Conservation (phyloP, 2,113 vertebrate genomes). For the Paralichthys olivaceus region DNA sequence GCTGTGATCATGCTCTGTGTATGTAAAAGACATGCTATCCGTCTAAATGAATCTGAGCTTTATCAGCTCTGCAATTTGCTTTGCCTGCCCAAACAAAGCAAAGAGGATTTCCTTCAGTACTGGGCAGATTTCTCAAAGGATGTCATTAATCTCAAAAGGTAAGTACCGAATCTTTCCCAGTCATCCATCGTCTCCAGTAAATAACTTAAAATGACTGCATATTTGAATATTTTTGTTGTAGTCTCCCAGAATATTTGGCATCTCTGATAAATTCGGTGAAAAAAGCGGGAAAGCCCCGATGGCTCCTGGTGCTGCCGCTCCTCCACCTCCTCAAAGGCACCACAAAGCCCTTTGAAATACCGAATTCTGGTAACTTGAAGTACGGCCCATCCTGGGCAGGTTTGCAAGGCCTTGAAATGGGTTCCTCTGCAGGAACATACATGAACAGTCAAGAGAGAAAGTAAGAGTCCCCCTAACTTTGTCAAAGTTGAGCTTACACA, state of each 20-base stretch:
- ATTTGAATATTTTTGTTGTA: conserved; percentile 31
- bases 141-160: conserved; percentile 67
- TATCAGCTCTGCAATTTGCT: conserved; percentile 66
- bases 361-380: background rate
- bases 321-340: conserved; percentile 75
- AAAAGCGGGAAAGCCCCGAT: background rate
- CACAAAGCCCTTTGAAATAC: conserved; percentile 64
- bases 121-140: conserved; percentile 69
- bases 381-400: conserved; percentile 80
- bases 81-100: conserved; percentile 67
- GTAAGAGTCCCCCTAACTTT: conserved; percentile 38
- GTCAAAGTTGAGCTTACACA: background rate
- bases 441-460: conserved; percentile 30
- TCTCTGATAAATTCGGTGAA: conserved; percentile 41
- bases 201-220: background rate
- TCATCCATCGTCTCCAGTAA: background rate
- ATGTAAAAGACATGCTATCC: conserved; percentile 25
- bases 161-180: background rate
- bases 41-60: conserved; percentile 23
- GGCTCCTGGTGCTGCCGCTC: conserved; percentile 80
- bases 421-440: accelerated
- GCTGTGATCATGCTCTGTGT: conserved; percentile 73
- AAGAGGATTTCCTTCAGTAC: conserved; percentile 64
- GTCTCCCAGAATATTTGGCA: conserved; percentile 58
- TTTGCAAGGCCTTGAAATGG: conserved; percentile 64